Evolutionary conservation across 2,113 vertebrate genomes (phyloP), one percentile per base, ranked within the genome.

Genomic region (Hydrochoerus hydrochaeris): DNA sequence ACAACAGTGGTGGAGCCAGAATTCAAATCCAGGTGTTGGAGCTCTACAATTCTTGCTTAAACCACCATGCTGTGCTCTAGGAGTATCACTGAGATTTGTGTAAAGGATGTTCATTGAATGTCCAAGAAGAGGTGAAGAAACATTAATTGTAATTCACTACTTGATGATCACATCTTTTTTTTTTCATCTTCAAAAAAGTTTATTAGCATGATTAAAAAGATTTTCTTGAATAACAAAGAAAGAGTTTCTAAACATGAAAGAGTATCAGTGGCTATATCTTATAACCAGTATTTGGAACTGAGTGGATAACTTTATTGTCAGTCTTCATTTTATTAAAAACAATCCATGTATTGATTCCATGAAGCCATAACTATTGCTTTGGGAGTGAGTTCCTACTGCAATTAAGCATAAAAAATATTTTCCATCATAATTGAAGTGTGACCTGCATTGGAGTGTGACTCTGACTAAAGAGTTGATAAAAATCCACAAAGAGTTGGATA

Each of bases 161-260:
- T 73, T 41, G 12, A 7, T 63, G 96, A 85, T 38, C 44, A 88
- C n/a, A n/a, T n/a, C n/a, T n/a, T n/a, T n/a, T n/a, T n/a, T n/a
- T n/a, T n/a, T n/a, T 98, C 96, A 98, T 98, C 97, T 98, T 98
- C 98, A 99, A 99, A 98, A 99, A 98, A 96, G 97, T 99, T 99
- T 99, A 99, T 99, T 99, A 98, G 98, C 98, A 98, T 98, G 98
- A 98, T 99, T 99, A 99, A 99, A 99, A 99, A 99, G 97, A 98
- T 78, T 90, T 98, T 95, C 96, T 97, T 97, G 98, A 98, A 98
- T 97, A 98, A 96, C 96, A 98, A 99, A 99, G 95, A 97, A 98
- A 97, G 98, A 97, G 98, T 73, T 98, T 95, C 97, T 98, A 97
- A 98, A 97, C 98, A 98, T 97, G 97, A 98, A 98, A 98, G 97